phyloP scores from a whole-genome alignment of 2,113 vertebrate genomes.

The Oncorhynchus clarkii region DNA sequence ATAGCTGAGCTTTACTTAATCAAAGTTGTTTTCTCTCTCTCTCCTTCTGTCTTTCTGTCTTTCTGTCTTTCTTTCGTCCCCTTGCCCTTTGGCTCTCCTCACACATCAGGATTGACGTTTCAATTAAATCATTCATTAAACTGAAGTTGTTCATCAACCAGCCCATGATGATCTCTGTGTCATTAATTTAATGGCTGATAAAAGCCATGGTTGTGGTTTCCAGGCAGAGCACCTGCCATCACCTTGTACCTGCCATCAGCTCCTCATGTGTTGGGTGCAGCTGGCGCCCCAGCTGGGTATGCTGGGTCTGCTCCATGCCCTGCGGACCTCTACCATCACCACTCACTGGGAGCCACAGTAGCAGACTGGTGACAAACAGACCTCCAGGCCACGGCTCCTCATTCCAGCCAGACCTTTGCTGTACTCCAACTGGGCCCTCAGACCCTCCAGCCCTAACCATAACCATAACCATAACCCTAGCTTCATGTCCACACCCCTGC shows the following conservation, averaged over 20 bases:
- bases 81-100: slow-evolving; percentile 31
- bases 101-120: slow-evolving; percentile 48
- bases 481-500: no score
- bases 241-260: slow-evolving; percentile 61
- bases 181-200: slow-evolving; percentile 39
- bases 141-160: slow-evolving; percentile 46
- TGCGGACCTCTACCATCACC: slow-evolving; percentile 29
- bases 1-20: slow-evolving; percentile 49
- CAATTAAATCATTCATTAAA: slow-evolving; percentile 45
- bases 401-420: slow-evolving; percentile 35
- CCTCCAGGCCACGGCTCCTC: slow-evolving; percentile 48
- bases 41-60: slow-evolving; percentile 13
- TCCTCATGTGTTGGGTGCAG: slow-evolving; percentile 53
- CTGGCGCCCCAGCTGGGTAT: slow-evolving; percentile 35
- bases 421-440: slow-evolving; percentile 6
- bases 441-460: slow-evolving; percentile 3
- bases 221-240: slow-evolving; percentile 61
- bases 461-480: no score
- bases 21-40: slow-evolving; percentile 21
- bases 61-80: slow-evolving; percentile 36
- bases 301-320: slow-evolving; percentile 50
- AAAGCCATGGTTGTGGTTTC: slow-evolving; percentile 23
- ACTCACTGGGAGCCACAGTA: slow-evolving; percentile 34
- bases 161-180: slow-evolving; percentile 31
- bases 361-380: slow-evolving; percentile 57